A percentile compares a stretch with the other conserved stretches of the same genome.
Conservation (phyloP, 2,888 invertebrate species). For the Tachina fera region DNA sequence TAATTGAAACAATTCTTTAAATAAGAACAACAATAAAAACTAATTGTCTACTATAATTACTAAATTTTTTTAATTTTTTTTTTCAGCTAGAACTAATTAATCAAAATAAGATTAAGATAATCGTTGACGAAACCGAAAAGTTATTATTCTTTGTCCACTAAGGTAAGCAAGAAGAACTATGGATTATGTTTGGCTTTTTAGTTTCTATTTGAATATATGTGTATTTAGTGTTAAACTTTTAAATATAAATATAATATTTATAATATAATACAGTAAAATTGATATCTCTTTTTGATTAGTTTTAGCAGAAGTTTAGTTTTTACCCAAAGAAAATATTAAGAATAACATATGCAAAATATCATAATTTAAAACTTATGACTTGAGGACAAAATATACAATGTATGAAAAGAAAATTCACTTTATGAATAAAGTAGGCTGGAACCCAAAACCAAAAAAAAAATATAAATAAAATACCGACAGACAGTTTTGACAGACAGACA, state of each 20-base stretch:
- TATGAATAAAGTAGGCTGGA: neutral
- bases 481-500: slow-evolving; percentile 61
- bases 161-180: neutral
- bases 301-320: slow-evolving; percentile 16
- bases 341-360: slow-evolving; percentile 4
- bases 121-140: neutral
- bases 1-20: no score
- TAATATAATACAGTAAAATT: slow-evolving; percentile 34
- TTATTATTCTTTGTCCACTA: neutral
- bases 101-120: neutral
- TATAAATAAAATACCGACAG: slow-evolving; percentile 47
- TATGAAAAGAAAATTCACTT: slow-evolving; percentile 2
- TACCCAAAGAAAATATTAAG: neutral
- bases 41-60: no score
- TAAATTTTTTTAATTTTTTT: neutral
- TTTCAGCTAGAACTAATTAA: slow-evolving; percentile 12
- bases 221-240: neutral
- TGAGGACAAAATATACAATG: slow-evolving; percentile 31
- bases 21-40: no score
- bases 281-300: slow-evolving; percentile 57
- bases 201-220: slow-evolving; percentile 1
- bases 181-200: neutral
- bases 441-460: neutral
- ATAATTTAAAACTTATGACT: slow-evolving; percentile 28
- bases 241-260: slow-evolving; percentile 20